phyloP scores from a whole-genome alignment of 2,888 invertebrate species.

The Polydrusus pterygomalis region DNA sequence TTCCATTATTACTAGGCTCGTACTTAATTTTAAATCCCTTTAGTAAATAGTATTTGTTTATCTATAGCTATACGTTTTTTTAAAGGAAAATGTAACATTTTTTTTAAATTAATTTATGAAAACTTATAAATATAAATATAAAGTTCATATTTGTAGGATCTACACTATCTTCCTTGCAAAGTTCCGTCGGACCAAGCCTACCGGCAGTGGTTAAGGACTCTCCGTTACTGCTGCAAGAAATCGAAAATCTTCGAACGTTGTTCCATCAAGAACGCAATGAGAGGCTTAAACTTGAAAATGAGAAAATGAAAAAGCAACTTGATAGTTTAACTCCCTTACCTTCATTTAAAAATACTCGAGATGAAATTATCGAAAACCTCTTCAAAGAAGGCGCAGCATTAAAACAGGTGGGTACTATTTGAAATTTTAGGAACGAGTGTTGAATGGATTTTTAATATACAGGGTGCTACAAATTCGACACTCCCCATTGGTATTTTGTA shows the following conservation, averaged over 20 bases:
- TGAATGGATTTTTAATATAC: too few relatives aligned
- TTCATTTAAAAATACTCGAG: conserved; percentile 70
- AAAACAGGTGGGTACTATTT: conserved; percentile 70
- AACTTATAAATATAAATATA: too few relatives aligned
- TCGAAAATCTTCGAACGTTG: conserved; percentile 75
- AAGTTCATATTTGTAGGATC: conserved; percentile 59
- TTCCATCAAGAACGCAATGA: conserved; percentile 76
- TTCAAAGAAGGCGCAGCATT: conserved; percentile 74
- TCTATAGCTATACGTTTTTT: too few relatives aligned
- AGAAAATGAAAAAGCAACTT: conserved; percentile 74
- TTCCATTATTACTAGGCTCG: too few relatives aligned
- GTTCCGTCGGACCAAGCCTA: conserved; percentile 68
- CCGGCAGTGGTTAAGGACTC: conserved; percentile 72
- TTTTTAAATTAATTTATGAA: too few relatives aligned
- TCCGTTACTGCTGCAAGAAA: conserved; percentile 76
- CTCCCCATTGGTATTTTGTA: too few relatives aligned
- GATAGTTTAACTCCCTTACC: conserved; percentile 75
- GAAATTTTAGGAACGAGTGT: too few relatives aligned
- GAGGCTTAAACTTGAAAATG: conserved; percentile 75
- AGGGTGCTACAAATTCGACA: too few relatives aligned
- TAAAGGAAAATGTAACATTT: too few relatives aligned
- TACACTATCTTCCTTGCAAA: conserved; percentile 66
- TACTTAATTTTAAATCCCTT: too few relatives aligned
- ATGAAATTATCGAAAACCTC: conserved; percentile 73
- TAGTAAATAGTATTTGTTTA: too few relatives aligned